phyloP scores from a whole-genome alignment of 1,140 invertebrate species.

The Gryllus bimaculatus region DNA sequence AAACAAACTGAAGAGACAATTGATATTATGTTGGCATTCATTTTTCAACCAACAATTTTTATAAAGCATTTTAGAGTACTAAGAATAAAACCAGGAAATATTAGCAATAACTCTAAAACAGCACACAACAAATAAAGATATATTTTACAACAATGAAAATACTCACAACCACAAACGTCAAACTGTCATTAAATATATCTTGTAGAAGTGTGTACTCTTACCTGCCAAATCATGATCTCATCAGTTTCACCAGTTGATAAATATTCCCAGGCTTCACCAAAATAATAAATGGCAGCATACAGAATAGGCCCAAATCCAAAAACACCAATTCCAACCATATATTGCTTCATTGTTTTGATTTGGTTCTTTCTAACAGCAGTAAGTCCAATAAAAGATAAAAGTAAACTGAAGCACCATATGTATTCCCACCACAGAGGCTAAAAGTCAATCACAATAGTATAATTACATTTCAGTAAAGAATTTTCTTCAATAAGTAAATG shows the following conservation, averaged over 20 bases:
- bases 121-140: too few relatives aligned
- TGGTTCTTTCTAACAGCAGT: conserved; percentile 77
- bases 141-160: too few relatives aligned
- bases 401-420: conserved; percentile 77
- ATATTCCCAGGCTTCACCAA: conserved; percentile 74
- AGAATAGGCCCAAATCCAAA: conserved; percentile 73
- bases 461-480: not conserved
- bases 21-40: too few relatives aligned
- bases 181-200: too few relatives aligned
- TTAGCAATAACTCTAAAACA: too few relatives aligned
- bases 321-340: conserved; percentile 67
- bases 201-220: conserved; percentile 30
- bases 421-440: conserved; percentile 89
- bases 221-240: conserved; percentile 69
- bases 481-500: not conserved
- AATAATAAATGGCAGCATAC: conserved; percentile 73
- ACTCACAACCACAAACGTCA: too few relatives aligned
- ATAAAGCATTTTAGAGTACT: too few relatives aligned
- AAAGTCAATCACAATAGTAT: conserved; percentile 25
- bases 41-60: too few relatives aligned
- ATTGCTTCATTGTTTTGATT: conserved; percentile 64
- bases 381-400: conserved; percentile 79
- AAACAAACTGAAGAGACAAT: too few relatives aligned
- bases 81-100: too few relatives aligned
- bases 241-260: conserved; percentile 50